Conservation (phyloP, 1,140 invertebrate genomes). For the Procambarus virginalis region DNA sequence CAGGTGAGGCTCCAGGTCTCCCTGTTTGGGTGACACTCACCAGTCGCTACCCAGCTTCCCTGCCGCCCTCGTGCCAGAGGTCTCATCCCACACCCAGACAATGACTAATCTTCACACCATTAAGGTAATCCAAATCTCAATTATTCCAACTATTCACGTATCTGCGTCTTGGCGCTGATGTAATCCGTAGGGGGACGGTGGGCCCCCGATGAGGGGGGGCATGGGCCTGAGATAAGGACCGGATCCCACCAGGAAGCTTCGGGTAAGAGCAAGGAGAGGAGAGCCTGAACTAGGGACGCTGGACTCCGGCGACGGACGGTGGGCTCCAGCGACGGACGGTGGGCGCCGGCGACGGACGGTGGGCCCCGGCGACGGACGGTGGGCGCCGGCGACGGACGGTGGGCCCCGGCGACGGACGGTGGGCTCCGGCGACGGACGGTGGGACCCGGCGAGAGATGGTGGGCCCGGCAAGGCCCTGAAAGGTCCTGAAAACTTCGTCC, state of each 20-base stretch:
- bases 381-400: no score
- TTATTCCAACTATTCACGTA: neutral
- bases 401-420: neutral
- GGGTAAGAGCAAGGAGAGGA: neutral
- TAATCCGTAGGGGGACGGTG: neutral
- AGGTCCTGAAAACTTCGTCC: no score
- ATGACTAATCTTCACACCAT: neutral
- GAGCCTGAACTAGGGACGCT: neutral
- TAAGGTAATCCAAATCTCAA: constrained; percentile 7
- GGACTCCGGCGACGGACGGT: neutral
- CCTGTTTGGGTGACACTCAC: neutral
- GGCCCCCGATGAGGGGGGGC: no score
- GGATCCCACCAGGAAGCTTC: no score
- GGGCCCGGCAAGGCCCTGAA: no score
- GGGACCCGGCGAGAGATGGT: no score
- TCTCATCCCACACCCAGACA: neutral
- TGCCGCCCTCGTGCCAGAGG: no score
- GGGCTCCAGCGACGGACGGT: neutral
- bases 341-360: no score
- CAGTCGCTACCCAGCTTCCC: neutral
- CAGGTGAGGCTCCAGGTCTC: neutral
- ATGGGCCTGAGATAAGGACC: no score
- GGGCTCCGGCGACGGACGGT: neutral
- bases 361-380: no score
- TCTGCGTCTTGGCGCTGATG: neutral